These are phyloP conservation scores for Cataglyphis livida DNA, from an alignment of 2,888 invertebrate genomes.

Conservation along the genomic window DNA sequence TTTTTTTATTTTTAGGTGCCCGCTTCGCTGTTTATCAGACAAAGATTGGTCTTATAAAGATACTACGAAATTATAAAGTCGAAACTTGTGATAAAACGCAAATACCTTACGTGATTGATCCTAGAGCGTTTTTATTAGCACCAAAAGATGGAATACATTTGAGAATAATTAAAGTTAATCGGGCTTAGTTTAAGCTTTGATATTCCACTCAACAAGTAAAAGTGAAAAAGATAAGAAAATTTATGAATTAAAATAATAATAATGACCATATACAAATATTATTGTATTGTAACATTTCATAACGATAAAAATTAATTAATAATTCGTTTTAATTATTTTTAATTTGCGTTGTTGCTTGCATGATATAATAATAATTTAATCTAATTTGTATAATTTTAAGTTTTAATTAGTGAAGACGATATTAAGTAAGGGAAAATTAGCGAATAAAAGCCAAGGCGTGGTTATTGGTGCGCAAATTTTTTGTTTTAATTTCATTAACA, in stretches of 20 bases:
- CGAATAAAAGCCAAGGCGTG: no score
- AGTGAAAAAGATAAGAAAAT: not conserved
- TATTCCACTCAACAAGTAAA: not conserved
- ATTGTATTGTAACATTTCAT: no score
- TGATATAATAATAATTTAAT: no score
- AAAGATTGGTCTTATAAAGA: slow-evolving; percentile 17
- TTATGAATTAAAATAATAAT: not conserved
- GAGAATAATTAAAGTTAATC: slow-evolving; percentile 22
- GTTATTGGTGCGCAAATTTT: no score
- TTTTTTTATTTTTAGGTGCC: slow-evolving; percentile 10
- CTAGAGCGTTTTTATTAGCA: not conserved
- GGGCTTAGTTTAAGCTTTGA: not conserved
- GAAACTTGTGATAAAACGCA: slow-evolving; percentile 26
- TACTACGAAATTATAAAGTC: slow-evolving; percentile 19
- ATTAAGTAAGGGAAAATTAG: no score
- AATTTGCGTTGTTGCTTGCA: no score
- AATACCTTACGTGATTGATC: slow-evolving; percentile 7
- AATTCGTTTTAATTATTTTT: no score
- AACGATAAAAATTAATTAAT: no score
- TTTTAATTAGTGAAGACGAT: no score
- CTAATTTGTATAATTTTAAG: no score
- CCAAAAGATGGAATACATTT: slow-evolving; percentile 1
- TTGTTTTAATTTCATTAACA: no score
- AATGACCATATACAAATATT: no score
- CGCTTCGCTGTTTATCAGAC: slow-evolving; percentile 21